Evolutionary conservation across 2,797 vertebrate species (phyloP), one percentile per base, ranked within the genome.

Genomic region (Zalophus californianus): DNA sequence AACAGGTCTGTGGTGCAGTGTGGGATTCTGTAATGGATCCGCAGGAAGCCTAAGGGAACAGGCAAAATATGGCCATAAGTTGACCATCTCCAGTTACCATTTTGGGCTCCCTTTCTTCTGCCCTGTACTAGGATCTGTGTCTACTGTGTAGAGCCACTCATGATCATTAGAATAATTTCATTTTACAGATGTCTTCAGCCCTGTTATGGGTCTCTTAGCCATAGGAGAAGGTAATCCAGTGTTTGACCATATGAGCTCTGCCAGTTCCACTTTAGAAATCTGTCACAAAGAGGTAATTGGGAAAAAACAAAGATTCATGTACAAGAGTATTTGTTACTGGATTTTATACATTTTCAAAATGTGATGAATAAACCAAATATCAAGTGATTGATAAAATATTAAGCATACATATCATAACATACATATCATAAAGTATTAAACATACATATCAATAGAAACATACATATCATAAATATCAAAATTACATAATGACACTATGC

Each of bases 271-370:
- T 82, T 83, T 77, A 87, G 41, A 96, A 82, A 82, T 78, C 3
- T 78, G 6, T 85, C 54, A 83, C 75, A 56, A 91, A 91, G 58
- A 75, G 41, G 75, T 44, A 83, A 32, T 6, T 88, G 35, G 4
- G 8, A 3, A 41, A 41, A 52, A 41, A 87, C n/a, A 35, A 75
- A 80, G 13, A 38, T 62, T 48, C 20, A 48, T 1, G 2, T 38
- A 38, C 21, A 35, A 80, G 25, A 77, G 16, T 72, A 89, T 78
- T 88, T 90, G 62, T 70, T 68, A 73, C 1, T 79, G 5, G 2
- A 92, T 60, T 91, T 82, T 68, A 62, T 52, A n/a, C 82, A 58
- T 73, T 87, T 94, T 20, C 27, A 92, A 92, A 94, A 32, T n/a
- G 44, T n/a, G 21, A 38, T 91, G 35, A 91, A 54, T 52, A 86